Evolutionary conservation across 2,888 invertebrate genomes (phyloP), one percentile per base, ranked within the genome.

Genomic region (Sminthurides aquaticus): DNA sequence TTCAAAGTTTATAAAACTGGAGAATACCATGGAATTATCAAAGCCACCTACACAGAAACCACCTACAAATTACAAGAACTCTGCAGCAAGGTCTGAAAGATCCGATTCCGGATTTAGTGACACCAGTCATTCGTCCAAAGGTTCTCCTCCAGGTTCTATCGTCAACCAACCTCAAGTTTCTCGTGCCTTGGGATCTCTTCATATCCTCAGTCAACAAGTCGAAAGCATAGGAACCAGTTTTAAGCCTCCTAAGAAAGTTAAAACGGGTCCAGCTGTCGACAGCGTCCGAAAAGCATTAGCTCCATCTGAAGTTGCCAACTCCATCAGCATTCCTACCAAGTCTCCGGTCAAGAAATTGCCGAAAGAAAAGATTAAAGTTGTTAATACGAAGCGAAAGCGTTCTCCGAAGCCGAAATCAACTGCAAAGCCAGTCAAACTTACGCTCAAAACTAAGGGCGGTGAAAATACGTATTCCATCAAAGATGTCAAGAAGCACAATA

Each of bases 381-480:
- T 34, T 11, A 11, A 5, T 34, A 5, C 43, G 43, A 34, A 34
- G 43, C 43, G 15, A 15, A 34, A 34, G 43, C 43, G 43, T 34
- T 34, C 43, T 34, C 43, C 43, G 5, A 5, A 5, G 15, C 43
- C 43, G 43, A 34, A 34, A 34, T 11, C 15, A 15, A 34, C 43
- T 5, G 43, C 24, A 18, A 69, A 69, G 34, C 62, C 67, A 0
- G 68, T 73, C 5, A 70, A 69, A 60, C 43, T 74, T 1, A 68
- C 65, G 2, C 20, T 72, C 43, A 60, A 57, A 22, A 48, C 66
- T 52, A 71, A 66, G 27, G 69, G 68, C 62, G 67, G 69, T 1
- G 69, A 58, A 1, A 60, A 68, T 25, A 62, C 66, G 0, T 72
- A 71, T 27, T 67, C 69, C 1, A 68, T 74, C 20, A 66, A 69